Base-by-base conservation (phyloP, 1,140 invertebrate genomes). In the Zaprionus gabonicus region DNA sequence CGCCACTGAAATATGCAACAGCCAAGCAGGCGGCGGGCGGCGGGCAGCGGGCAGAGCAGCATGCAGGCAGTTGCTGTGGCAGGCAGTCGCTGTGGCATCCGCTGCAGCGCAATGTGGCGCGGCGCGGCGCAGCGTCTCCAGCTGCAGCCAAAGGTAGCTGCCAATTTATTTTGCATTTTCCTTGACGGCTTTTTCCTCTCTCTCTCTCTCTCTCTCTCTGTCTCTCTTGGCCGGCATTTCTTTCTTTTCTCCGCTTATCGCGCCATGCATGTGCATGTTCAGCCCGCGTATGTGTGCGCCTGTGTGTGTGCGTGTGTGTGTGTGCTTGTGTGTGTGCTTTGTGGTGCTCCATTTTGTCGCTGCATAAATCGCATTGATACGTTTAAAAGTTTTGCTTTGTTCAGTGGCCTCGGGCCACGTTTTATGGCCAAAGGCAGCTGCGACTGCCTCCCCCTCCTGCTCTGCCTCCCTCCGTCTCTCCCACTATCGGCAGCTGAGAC, bases 341-440 rank as follows among this genome's bases (percentile, higher is more conserved):
- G 65, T 76, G 64, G 38, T 59, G 76, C 69, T 78, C 71, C 75
- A 77, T 77, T 77, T 77, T 73, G 75, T 77, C 75, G 75, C 83
- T 87, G 83, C 83, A 87, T 87, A 87, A 87, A 87, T 87, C 80
- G 83, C 83, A 87, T 87, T 83, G 83, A 87, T 87, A 87, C 80
- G 78, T 78, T 75, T 71, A 68, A 71, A 81, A 80, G 57, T 85
- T 78, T 68, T 57, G 64, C 76, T 82, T 80, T 87, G 84, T 76
- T 82, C 71, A 58, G 44, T 59, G 56, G 68, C 63, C 59, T 69
- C 64, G 63, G 56, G 84, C 84, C 84, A 88, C 85, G 84, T 88
- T 84, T 90, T 88, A 90, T 90, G 75, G 78, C 78, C 72, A 78
- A 68, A 64, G 70, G 75, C 75, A 77, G 70, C 75, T 77, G 75